phyloP scores from a whole-genome alignment of 2,888 invertebrate genomes.

The Meta bourneti region DNA sequence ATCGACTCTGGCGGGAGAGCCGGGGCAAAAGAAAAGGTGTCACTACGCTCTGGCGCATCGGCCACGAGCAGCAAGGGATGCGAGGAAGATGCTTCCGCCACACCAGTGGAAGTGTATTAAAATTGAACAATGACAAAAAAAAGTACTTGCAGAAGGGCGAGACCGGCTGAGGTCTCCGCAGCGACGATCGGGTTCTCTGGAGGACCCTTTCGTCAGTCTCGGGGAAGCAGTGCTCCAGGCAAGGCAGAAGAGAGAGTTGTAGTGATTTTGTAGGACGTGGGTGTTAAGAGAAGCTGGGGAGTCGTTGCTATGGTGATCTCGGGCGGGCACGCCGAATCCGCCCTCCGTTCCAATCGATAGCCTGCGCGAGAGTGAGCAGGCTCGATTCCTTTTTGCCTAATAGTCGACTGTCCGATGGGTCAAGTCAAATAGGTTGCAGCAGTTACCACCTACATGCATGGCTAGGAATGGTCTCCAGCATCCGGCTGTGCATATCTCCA shows the following conservation, averaged over 20 bases:
- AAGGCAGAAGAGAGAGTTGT: constrained; percentile 29
- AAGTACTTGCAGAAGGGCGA: background rate
- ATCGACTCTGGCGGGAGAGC: constrained; percentile 26
- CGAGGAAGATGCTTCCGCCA: constrained; percentile 19
- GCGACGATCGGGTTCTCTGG: too few relatives aligned
- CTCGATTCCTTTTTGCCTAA: constrained; percentile 43
- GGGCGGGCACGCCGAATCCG: constrained; percentile 53
- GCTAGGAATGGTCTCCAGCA: constrained; percentile 27
- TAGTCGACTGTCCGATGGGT: constrained; percentile 55
- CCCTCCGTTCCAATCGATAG: constrained; percentile 53
- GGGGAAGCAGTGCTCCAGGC: background rate
- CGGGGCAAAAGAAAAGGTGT: constrained; percentile 37
- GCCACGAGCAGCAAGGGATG: constrained; percentile 29
- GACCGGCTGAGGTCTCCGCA: constrained; percentile 7
- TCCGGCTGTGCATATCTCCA: background rate
- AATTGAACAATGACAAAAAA: constrained; percentile 23
- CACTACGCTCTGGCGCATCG: constrained; percentile 53
- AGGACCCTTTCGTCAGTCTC: too few relatives aligned
- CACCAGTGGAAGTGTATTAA: constrained; percentile 4
- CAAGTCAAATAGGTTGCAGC: constrained; percentile 36
- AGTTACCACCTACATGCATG: constrained; percentile 49
- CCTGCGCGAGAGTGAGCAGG: constrained; percentile 25
- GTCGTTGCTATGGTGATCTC: constrained; percentile 61
- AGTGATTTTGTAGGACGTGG: constrained; percentile 54
- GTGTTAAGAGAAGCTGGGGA: constrained; percentile 68